phyloP scores from a whole-genome alignment of 2,797 vertebrate species.

The Peromyscus attwateri region DNA sequence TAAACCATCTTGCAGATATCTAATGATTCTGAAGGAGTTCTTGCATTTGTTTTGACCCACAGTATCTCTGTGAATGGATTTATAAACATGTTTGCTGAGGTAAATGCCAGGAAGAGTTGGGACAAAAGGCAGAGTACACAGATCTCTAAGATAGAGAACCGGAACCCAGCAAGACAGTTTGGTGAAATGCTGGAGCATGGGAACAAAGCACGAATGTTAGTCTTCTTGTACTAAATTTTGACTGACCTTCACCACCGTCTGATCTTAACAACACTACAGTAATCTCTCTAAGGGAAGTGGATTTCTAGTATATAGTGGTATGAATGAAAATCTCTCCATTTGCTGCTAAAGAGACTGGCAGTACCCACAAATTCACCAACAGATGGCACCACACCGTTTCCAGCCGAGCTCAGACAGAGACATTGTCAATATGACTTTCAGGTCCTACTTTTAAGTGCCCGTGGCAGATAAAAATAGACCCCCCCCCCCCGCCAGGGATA shows the following conservation, averaged over 20 bases:
- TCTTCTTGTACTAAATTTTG: background rate
- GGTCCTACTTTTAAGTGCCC: conserved; percentile 65
- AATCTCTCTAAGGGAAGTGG: background rate
- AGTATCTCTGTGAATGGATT: background rate
- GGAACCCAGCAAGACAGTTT: background rate
- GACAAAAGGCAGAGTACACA: background rate
- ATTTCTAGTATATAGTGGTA: background rate
- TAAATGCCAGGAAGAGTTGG: background rate
- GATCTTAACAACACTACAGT: background rate
- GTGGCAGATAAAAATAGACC: background rate
- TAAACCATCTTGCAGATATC: conserved; percentile 44
- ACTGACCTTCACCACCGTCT: background rate
- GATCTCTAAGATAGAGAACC: conserved; percentile 7
- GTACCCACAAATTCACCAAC: background rate
- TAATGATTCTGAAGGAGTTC: conserved; percentile 50
- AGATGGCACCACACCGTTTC: conserved; percentile 78
- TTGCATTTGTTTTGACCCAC: background rate
- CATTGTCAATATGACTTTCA: conserved; percentile 13
- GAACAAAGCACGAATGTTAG: background rate
- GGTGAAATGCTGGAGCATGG: background rate
- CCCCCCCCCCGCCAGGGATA: background rate
- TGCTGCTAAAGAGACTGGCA: background rate
- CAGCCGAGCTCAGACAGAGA: background rate
- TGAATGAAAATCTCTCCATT: background rate
- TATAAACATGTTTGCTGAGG: conserved; percentile 24